Percentiles rank a stretch among this genome's conserved stretches.
Conservation (phyloP, 2,888 invertebrate species). For the Tanytarsus gracilentus region DNA sequence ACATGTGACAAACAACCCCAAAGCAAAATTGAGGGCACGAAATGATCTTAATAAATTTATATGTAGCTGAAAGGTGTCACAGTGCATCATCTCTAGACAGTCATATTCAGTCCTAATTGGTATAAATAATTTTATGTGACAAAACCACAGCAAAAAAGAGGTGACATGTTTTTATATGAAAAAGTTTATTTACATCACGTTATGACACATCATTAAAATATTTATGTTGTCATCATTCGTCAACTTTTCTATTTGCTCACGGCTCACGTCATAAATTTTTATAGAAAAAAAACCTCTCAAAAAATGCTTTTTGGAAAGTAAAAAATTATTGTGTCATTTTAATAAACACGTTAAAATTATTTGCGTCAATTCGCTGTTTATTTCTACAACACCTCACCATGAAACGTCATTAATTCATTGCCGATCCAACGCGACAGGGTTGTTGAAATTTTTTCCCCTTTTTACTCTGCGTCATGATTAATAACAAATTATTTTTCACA, state of each 20-base stretch:
- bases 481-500: constrained; percentile 7
- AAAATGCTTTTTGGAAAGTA: not conserved
- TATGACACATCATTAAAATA: not conserved
- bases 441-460: no score
- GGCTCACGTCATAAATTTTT: not conserved
- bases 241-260: not conserved
- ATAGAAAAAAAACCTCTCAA: not conserved
- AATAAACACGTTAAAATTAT: constrained; percentile 3
- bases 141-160: not conserved
- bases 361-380: not conserved
- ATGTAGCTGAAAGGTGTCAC: no score
- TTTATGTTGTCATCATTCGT: not conserved
- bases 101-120: not conserved
- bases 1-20: no score
- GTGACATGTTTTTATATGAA: no score
- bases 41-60: no score
- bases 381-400: not conserved
- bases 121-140: not conserved
- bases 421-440: no score
- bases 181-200: constrained; percentile 6
- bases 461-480: constrained; percentile 4
- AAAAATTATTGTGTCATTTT: constrained; percentile 6
- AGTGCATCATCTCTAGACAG: not conserved
- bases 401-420: not conserved
- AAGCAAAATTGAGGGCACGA: no score